Evolutionary conservation across 1,140 invertebrate genomes (phyloP).

Genomic region (Battus philenor): DNA sequence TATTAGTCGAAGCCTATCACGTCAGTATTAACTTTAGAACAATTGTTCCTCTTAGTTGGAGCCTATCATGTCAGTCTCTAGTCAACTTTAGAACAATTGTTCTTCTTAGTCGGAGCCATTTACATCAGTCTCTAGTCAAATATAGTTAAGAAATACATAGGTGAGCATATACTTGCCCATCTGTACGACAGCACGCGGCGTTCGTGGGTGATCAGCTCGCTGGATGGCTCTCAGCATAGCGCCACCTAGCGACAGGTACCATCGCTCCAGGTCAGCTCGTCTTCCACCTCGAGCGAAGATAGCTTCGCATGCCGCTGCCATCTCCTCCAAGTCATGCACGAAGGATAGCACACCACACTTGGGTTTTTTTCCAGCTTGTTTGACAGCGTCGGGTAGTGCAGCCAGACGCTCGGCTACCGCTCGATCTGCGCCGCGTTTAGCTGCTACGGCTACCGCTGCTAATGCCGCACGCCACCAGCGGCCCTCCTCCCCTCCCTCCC

Average conservation of each 20-base stretch:
- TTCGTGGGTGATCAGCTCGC: slow-evolving; percentile 92
- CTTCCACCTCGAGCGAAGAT: slow-evolving; percentile 93
- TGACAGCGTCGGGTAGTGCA: slow-evolving; percentile 88
- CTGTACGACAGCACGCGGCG: slow-evolving; percentile 94
- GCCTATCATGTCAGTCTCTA: no score
- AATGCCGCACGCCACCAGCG: slow-evolving; percentile 80
- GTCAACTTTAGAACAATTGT: no score
- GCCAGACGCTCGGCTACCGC: slow-evolving; percentile 93
- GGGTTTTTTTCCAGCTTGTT: slow-evolving; percentile 78
- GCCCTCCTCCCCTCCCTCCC: slow-evolving; percentile 77
- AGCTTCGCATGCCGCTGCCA: slow-evolving; percentile 90
- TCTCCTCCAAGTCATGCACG: slow-evolving; percentile 93
- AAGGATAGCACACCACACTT: slow-evolving; percentile 96
- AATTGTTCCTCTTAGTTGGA: no score
- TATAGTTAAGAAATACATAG: no score
- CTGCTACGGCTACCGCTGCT: slow-evolving; percentile 77
- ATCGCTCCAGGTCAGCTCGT: slow-evolving; percentile 96
- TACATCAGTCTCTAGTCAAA: no score
- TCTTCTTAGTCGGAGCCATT: no score
- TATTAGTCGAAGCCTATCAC: no score
- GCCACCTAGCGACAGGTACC: slow-evolving; percentile 89
- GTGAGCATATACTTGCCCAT: slow-evolving; percentile 72
- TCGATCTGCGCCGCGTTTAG: slow-evolving; percentile 96
- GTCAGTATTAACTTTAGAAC: no score
- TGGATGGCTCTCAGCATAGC: slow-evolving; percentile 91